phyloP scores from a whole-genome alignment of 2,888 invertebrate species.

The Eupithecia subumbrata region DNA sequence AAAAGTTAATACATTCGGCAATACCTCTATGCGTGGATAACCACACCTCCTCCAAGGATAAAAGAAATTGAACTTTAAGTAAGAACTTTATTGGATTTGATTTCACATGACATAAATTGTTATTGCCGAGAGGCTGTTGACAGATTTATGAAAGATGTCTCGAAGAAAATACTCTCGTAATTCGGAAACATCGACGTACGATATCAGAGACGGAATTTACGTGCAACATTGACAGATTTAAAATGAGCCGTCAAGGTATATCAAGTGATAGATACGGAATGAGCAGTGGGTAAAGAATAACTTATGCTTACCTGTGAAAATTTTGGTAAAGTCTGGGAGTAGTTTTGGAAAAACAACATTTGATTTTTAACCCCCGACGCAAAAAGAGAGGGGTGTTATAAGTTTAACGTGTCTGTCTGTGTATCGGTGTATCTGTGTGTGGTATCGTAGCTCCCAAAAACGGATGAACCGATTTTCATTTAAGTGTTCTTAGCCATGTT shows the following conservation, averaged over 20 bases:
- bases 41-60: too few species aligned
- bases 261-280: not conserved
- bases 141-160: not conserved
- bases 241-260: not conserved
- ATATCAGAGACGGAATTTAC: not conserved
- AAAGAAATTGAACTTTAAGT: too few species aligned
- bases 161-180: not conserved
- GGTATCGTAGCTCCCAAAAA: too few species aligned
- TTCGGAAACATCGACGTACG: not conserved
- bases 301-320: too few species aligned
- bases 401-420: too few species aligned
- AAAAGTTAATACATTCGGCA: not conserved
- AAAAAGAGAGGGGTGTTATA: too few species aligned
- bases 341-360: not conserved
- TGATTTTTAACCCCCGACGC: too few species aligned
- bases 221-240: not conserved
- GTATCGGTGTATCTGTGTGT: too few species aligned
- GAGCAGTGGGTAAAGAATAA: too few species aligned
- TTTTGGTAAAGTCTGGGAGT: not conserved
- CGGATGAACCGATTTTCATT: too few species aligned
- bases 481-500: too few species aligned
- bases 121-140: not conserved
- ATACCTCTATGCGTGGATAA: not conserved
- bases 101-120: not conserved
- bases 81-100: too few species aligned